Conservation (phyloP, 1,140 invertebrate species). For the Hylaeus volcanicus region DNA sequence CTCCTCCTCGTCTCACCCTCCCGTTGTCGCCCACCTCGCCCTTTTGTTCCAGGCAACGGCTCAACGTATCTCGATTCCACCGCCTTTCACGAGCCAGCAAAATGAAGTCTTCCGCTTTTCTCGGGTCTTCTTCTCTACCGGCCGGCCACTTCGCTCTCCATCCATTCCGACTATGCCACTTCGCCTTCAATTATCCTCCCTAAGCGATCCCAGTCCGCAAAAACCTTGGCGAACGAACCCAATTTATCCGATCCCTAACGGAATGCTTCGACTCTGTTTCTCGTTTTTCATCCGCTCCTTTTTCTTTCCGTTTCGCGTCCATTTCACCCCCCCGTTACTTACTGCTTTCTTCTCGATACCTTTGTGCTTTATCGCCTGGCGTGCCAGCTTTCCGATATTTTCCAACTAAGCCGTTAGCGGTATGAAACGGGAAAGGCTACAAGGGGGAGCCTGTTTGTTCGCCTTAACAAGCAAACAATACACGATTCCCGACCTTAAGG, state of each 20-base stretch:
- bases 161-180: conserved; percentile 42
- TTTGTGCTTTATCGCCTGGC: neutral
- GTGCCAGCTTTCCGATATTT: neutral
- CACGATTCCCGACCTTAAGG: too few relatives aligned
- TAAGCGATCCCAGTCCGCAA: conserved; percentile 47
- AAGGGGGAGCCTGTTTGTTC: too few relatives aligned
- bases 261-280: conserved; percentile 36
- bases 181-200: conserved; percentile 63
- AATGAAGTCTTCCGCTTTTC: conserved; percentile 54
- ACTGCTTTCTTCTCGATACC: neutral
- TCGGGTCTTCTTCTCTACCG: conserved; percentile 29
- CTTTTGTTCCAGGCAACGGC: conserved; percentile 20
- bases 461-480: too few relatives aligned
- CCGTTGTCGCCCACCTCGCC: neutral
- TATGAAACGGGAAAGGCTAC: neutral
- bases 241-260: conserved; percentile 57
- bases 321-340: neutral
- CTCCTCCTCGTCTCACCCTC: neutral
- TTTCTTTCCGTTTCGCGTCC: neutral
- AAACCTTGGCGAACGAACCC: conserved; percentile 43
- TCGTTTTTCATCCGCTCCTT: neutral
- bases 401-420: too few relatives aligned
- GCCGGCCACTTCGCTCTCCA: conserved; percentile 15
- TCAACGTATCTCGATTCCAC: conserved; percentile 38
- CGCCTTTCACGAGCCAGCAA: conserved; percentile 15